Percentiles rank a stretch among this genome's conserved stretches.
phyloP scores from a whole-genome alignment of 2,888 invertebrate species.

The Macropis europaea region DNA sequence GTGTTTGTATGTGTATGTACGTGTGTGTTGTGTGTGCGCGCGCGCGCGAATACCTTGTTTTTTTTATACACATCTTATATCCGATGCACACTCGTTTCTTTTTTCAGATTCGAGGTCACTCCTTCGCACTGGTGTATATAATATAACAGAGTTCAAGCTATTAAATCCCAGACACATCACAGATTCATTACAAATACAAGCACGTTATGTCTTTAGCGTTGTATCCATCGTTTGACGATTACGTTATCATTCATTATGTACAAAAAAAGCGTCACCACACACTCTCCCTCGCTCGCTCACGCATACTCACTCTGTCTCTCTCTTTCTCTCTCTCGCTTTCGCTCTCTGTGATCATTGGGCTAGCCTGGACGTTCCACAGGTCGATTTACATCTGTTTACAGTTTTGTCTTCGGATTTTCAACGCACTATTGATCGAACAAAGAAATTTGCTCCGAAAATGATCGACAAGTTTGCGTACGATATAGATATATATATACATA shows the following conservation, averaged over 20 bases:
- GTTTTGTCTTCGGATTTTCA: conserved; percentile 1
- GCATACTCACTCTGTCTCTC: too few relatives aligned
- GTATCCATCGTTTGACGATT: conserved; percentile 74
- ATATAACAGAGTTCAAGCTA: conserved; percentile 55
- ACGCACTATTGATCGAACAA: conserved; percentile 15
- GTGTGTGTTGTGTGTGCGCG: conserved; percentile 14
- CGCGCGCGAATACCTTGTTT: conserved; percentile 30
- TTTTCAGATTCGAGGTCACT: conserved; percentile 30
- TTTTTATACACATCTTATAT: conserved; percentile 9
- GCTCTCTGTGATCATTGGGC: conserved; percentile 19
- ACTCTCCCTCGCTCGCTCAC: too few relatives aligned
- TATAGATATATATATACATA: background rate
- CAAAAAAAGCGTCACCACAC: conserved; percentile 73
- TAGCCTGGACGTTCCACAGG: conserved; percentile 59
- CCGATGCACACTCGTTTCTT: conserved; percentile 6
- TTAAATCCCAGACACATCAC: conserved; percentile 67
- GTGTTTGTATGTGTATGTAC: conserved; percentile 10
- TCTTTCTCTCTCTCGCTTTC: too few relatives aligned
- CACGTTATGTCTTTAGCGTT: conserved; percentile 75
- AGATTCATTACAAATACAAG: conserved; percentile 78
- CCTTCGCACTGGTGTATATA: conserved; percentile 52
- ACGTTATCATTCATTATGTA: conserved; percentile 73
- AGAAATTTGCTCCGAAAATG: conserved; percentile 6
- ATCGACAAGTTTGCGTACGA: conserved; percentile 11
- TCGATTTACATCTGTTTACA: conserved; percentile 30